Percentiles rank a stretch among this genome's conserved stretches.
Conservation (phyloP, 2,113 vertebrate species). For the Todiramphus chloris region DNA sequence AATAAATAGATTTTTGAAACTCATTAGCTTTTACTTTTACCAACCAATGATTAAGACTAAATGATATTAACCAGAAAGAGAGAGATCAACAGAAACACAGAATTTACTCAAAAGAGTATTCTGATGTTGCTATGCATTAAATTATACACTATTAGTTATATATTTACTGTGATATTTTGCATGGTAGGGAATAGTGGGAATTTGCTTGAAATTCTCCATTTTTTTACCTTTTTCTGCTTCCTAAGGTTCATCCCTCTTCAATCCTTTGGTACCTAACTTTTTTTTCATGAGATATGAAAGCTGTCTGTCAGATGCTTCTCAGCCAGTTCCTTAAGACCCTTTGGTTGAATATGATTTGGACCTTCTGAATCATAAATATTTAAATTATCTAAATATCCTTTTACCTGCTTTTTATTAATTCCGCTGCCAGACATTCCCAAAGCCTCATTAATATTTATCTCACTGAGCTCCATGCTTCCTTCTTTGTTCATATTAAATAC, state of each 20-base stretch:
- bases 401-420: conserved; percentile 77
- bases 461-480: conserved; percentile 14
- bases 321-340: conserved; percentile 46
- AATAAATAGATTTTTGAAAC: not conserved
- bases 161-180: conserved; percentile 41
- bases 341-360: conserved; percentile 54
- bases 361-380: conserved; percentile 76
- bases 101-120: conserved; percentile 16
- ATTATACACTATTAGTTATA: conserved; percentile 46
- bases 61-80: not conserved
- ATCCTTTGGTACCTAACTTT: conserved; percentile 46
- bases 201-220: conserved; percentile 17
- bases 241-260: conserved; percentile 50
- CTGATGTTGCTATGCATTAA: conserved; percentile 17
- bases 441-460: conserved; percentile 78
- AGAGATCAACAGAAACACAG: not conserved
- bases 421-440: conserved; percentile 71
- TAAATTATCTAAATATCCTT: conserved; percentile 75
- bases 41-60: not conserved
- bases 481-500: conserved; percentile 50
- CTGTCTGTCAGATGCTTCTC: conserved; percentile 39
- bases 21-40: not conserved
- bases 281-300: conserved; percentile 21
- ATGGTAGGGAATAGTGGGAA: conserved; percentile 37
- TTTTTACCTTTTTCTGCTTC: conserved; percentile 23